Percentiles rank a stretch among this genome's conserved stretches.
These are phyloP conservation scores for Cololabis saira DNA, from an alignment of 2,113 vertebrate species.

Conservation along the genomic window DNA sequence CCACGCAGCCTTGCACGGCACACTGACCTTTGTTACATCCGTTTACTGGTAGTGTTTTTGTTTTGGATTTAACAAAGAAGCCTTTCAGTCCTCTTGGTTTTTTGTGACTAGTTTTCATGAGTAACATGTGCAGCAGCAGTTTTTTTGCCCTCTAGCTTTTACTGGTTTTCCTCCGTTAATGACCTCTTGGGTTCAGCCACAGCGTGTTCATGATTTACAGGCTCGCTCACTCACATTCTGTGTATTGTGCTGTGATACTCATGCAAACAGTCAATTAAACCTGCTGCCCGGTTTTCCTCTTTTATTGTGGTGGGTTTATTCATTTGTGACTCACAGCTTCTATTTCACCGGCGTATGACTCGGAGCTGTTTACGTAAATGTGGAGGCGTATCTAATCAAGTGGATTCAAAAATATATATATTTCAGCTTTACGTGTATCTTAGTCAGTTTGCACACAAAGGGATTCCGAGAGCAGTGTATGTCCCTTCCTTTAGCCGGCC, in stretches of 20 bases:
- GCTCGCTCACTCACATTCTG: conserved; percentile 5
- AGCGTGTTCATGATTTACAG: conserved; percentile 1
- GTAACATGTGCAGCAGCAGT: neutral
- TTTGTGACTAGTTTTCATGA: neutral
- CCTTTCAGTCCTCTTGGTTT: neutral
- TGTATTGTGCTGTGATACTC: neutral
- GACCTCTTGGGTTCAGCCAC: conserved; percentile 2
- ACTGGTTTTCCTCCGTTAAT: conserved; percentile 1
- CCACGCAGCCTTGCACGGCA: no score
- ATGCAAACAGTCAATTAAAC: conserved; percentile 14
- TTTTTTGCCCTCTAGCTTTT: neutral
- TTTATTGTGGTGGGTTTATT: conserved; percentile 30
- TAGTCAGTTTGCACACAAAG: conserved; percentile 19
- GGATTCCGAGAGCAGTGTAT: conserved; percentile 14
- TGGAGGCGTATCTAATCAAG: conserved; percentile 54
- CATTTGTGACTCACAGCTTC: conserved; percentile 50
- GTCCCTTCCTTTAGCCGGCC: conserved; percentile 16
- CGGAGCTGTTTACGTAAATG: conserved; percentile 39
- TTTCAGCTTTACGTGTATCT: conserved; percentile 24
- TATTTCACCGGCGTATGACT: conserved; percentile 37
- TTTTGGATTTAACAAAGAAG: neutral
- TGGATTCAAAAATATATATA: conserved; percentile 42
- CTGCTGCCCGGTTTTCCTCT: neutral
- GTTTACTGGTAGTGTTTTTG: neutral
- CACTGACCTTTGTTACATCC: no score